Evolutionary conservation across 2,113 vertebrate genomes (phyloP), one percentile per base, ranked within the genome.

Genomic region (Hypanus sabinus): DNA sequence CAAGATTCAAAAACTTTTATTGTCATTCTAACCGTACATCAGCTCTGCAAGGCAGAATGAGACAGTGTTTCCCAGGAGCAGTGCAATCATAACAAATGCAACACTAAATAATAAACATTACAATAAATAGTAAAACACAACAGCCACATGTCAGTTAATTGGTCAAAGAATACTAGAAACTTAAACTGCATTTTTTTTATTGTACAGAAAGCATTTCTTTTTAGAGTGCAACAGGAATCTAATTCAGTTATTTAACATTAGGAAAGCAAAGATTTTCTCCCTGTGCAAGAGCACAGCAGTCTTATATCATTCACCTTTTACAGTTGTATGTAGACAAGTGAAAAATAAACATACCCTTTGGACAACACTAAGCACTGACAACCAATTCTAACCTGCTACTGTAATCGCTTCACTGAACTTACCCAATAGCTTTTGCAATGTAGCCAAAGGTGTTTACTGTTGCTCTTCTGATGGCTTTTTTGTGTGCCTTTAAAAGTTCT

Each of bases 381-480:
- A 22, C 16, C 22, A 16, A 65, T 60, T 0, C 0, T n/a, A 65
- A n/a, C n/a, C 22, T 55, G 33, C 27, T 93, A 36, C 22, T 16
- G 3, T 73, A 46, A 93, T 11, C 27, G 16, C 38, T 36, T 73
- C 65, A 38, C 36, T 12, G 6, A 27, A 96, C 97, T 97, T 95
- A 99, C 99, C 99, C 99, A 79, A 99, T 99, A 94, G 99, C 99
- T 96, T 99, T 99, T 46, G 99, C 99, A 94, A 99, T 99, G 94
- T 99, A 99, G 94, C 99, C 99, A 94, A 99, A 99, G 0, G 99
- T 99, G 97, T 99, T 99, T 95, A 99, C 99, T 0, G 99, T 99
- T 71, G 99, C 99, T 98, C 99, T 97, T 94, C 99, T 96, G 94
- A 99, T 99, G 30, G 99, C 99, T 95, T 99, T 99, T 95, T 99